phyloP scores from a whole-genome alignment of 2,797 vertebrate genomes.

The Hylomyscus alleni region DNA sequence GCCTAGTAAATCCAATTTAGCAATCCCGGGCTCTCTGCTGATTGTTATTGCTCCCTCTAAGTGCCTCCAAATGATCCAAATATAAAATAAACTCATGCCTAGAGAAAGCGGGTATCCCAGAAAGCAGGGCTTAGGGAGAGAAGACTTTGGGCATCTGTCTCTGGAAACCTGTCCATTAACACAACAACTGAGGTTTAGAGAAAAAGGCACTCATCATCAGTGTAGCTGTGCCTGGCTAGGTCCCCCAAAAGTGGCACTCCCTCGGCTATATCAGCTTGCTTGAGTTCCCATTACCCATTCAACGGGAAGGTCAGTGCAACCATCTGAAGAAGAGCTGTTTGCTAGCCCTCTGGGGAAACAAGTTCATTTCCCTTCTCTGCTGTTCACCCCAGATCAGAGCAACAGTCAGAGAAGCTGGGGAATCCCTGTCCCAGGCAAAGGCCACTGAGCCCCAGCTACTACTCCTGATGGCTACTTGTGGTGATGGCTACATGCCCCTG shows the following conservation, averaged over 20 bases:
- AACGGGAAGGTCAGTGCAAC: background rate
- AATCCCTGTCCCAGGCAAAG: background rate
- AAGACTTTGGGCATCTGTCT: background rate
- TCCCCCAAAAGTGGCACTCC: background rate
- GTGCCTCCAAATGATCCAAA: slow-evolving; percentile 37
- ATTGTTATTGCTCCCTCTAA: slow-evolving; percentile 60
- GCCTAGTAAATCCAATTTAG: slow-evolving; percentile 67
- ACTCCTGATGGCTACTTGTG: background rate
- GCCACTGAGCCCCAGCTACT: background rate
- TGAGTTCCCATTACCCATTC: background rate
- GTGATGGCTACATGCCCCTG: background rate
- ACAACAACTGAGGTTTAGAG: background rate
- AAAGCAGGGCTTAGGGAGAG: background rate
- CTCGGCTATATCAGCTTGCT: background rate
- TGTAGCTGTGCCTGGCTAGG: background rate
- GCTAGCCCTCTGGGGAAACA: background rate
- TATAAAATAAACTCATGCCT: slow-evolving; percentile 57
- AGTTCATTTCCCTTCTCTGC: background rate
- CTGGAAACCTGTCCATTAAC: background rate
- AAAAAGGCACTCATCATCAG: background rate
- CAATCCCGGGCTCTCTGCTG: slow-evolving; percentile 41
- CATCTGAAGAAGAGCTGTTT: background rate
- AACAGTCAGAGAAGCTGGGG: background rate
- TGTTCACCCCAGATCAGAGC: background rate
- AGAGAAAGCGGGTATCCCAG: background rate